Conservation (phyloP, 1,140 invertebrate species). For the Diorhabda sublineata region DNA sequence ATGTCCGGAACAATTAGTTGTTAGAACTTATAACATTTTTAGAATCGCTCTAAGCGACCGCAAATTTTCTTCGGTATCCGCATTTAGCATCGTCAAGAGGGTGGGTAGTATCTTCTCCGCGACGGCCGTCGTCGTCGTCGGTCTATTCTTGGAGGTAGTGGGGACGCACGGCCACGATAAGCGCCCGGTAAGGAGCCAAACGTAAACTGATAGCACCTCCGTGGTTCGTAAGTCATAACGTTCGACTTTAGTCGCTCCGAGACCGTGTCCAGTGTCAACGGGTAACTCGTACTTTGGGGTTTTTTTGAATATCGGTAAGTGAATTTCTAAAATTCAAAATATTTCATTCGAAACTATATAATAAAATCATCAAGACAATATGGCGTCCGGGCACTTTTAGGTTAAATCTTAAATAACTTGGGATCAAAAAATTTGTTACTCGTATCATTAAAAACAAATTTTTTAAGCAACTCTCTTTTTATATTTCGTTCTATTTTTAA, state of each 20-base stretch:
- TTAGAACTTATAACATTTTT: constrained; percentile 27
- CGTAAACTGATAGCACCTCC: constrained; percentile 46
- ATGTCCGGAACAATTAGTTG: too few relatives aligned
- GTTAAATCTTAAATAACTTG: too few relatives aligned
- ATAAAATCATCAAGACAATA: too few relatives aligned
- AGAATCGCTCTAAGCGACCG: constrained; percentile 14
- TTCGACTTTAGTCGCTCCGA: constrained; percentile 43
- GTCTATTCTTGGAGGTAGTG: constrained; percentile 33
- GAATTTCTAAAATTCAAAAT: not conserved
- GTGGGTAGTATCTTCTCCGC: constrained; percentile 14
- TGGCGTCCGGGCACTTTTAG: too few relatives aligned
- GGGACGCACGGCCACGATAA: constrained; percentile 25
- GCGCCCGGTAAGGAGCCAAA: constrained; percentile 41
- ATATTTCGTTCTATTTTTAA: too few relatives aligned
- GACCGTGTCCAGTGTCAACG: constrained; percentile 39
- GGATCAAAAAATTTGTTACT: too few relatives aligned
- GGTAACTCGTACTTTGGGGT: constrained; percentile 28
- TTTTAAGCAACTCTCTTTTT: too few relatives aligned
- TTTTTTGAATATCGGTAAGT: constrained; percentile 30
- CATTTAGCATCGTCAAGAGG: not conserved
- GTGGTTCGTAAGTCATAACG: constrained; percentile 21
- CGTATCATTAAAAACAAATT: too few relatives aligned
- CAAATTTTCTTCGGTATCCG: constrained; percentile 5
- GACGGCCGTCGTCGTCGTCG: constrained; percentile 7
- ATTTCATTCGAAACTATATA: too few relatives aligned